These are phyloP conservation scores for Maconellicoccus hirsutus DNA, from an alignment of 1,140 invertebrate species.

Conservation along the genomic window DNA sequence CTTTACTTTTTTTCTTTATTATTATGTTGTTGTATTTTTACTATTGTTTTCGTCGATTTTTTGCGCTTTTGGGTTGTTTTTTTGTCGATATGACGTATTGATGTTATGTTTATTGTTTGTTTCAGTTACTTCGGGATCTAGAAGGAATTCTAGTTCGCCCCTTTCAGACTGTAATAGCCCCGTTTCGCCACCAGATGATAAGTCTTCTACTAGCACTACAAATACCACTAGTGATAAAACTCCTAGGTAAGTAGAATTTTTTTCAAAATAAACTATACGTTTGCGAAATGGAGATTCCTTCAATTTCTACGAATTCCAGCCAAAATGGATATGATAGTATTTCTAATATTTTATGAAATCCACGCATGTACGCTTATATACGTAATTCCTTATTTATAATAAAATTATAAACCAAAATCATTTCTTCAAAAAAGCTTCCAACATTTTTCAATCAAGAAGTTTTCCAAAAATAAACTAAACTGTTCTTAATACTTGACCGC, in stretches of 20 bases:
- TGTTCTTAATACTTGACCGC: no score
- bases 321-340: no score
- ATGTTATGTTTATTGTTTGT: not conserved
- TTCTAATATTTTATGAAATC: no score
- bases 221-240: slow-evolving; percentile 2
- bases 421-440: no score
- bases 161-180: slow-evolving; percentile 13
- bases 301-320: no score
- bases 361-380: no score
- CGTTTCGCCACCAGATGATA: not conserved
- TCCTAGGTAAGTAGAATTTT: not conserved
- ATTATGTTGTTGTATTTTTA: not conserved
- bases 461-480: no score
- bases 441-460: no score
- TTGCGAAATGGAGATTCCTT: no score
- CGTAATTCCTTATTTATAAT: no score
- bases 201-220: not conserved
- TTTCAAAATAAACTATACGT: no score
- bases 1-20: not conserved
- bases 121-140: slow-evolving; percentile 13
- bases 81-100: not conserved
- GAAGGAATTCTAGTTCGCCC: slow-evolving; percentile 16
- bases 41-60: not conserved
- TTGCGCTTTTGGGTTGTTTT: not conserved
- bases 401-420: no score